Evolutionary conservation across 2,797 vertebrate species (phyloP).

Genomic region (Gallinago stenura): DNA sequence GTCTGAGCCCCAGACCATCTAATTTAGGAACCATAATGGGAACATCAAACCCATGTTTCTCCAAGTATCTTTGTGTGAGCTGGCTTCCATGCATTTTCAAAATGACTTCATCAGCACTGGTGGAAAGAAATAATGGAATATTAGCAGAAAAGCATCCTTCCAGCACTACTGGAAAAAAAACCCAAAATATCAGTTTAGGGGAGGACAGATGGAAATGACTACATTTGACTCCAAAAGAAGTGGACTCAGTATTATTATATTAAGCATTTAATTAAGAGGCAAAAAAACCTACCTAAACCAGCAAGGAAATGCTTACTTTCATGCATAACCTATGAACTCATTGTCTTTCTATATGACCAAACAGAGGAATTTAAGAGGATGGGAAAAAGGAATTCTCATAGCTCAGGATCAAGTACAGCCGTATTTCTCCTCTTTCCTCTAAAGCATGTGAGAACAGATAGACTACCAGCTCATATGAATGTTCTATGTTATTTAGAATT

Average conservation of each 20-base stretch:
- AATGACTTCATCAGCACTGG: constrained; percentile 92
- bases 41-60: constrained; percentile 93
- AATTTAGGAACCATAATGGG: constrained; percentile 90
- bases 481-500: not conserved
- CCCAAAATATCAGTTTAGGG: not conserved
- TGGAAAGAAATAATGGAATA: constrained; percentile 3
- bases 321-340: not conserved
- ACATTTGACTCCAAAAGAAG: not conserved
- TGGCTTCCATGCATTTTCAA: constrained; percentile 92
- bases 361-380: not conserved
- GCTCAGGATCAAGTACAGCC: not conserved
- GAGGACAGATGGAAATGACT: not conserved
- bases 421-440: not conserved
- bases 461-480: not conserved
- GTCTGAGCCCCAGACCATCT: constrained; percentile 93
- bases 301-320: not conserved
- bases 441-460: not conserved
- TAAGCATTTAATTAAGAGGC: not conserved
- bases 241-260: not conserved
- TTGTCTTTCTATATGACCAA: not conserved
- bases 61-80: constrained; percentile 92
- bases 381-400: not conserved
- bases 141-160: not conserved
- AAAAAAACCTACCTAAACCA: not conserved
- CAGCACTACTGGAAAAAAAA: not conserved